Conservation (phyloP, 2,888 invertebrate species). For the Caenorhabditis sp. region DNA sequence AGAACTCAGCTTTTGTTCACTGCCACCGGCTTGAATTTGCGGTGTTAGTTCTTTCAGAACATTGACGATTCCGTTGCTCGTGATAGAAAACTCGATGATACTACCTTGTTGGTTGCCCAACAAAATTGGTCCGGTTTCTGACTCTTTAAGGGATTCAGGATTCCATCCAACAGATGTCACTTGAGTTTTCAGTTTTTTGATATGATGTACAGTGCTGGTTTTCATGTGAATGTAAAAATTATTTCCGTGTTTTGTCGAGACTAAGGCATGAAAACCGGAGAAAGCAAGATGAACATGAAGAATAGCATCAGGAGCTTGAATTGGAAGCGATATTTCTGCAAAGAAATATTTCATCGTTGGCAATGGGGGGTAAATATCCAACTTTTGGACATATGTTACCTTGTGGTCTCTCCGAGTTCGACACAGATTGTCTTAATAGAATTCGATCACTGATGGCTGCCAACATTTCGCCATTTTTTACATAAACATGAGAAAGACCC, state of each 20-base stretch:
- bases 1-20: background rate
- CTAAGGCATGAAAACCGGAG: constrained; percentile 57
- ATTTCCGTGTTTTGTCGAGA: constrained; percentile 58
- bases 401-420: constrained; percentile 21
- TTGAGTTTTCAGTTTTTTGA: constrained; percentile 58
- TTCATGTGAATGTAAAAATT: constrained; percentile 64
- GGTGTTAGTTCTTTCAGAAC: constrained; percentile 51
- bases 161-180: constrained; percentile 69
- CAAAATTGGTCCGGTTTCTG: constrained; percentile 64
- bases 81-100: constrained; percentile 43
- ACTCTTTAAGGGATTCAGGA: constrained; percentile 55
- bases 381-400: constrained; percentile 3
- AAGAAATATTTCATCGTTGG: constrained; percentile 5
- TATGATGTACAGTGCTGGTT: constrained; percentile 30
- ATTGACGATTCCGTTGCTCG: constrained; percentile 38
- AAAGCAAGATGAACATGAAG: constrained; percentile 60
- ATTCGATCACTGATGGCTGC: constrained; percentile 29
- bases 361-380: too few species aligned
- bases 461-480: constrained; percentile 44
- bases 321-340: constrained; percentile 52
- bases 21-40: constrained; percentile 1
- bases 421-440: constrained; percentile 27
- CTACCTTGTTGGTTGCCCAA: constrained; percentile 63
- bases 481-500: constrained; percentile 16
- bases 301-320: constrained; percentile 45